phyloP scores from a whole-genome alignment of 2,113 vertebrate species.

The Oceanodroma tethys region DNA sequence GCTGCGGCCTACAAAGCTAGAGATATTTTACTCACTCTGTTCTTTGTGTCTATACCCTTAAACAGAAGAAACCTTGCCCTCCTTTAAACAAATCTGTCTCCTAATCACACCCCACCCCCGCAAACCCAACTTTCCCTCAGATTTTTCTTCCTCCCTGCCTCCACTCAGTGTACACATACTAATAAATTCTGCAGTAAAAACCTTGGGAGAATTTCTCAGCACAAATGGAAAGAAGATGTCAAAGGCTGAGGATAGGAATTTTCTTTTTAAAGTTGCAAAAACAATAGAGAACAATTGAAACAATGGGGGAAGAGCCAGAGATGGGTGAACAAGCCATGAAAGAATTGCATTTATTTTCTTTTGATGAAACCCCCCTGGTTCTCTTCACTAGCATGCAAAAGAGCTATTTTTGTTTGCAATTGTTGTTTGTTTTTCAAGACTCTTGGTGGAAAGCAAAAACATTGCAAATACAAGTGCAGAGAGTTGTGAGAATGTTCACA shows the following conservation, averaged over 20 bases:
- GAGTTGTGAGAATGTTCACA: neutral
- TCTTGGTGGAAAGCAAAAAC: neutral
- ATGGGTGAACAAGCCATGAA: neutral
- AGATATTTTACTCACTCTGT: slow-evolving; percentile 44
- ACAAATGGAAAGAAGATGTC: slow-evolving; percentile 55
- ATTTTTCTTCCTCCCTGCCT: neutral
- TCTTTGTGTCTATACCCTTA: slow-evolving; percentile 33
- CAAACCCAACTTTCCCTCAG: neutral
- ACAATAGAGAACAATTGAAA: slow-evolving; percentile 4
- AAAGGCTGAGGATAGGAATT: slow-evolving; percentile 27
- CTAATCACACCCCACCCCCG: neutral
- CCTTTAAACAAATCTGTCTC: slow-evolving; percentile 52
- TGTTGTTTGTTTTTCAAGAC: neutral
- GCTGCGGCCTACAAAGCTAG: neutral
- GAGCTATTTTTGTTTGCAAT: neutral
- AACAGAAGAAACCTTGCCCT: slow-evolving; percentile 43
- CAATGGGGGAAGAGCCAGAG: neutral
- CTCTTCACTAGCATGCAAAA: neutral
- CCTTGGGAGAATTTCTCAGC: slow-evolving; percentile 17
- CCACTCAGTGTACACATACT: neutral
- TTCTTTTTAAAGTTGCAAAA: neutral
- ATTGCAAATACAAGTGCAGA: neutral
- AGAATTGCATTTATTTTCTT: slow-evolving; percentile 4
- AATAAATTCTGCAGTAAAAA: slow-evolving; percentile 34
- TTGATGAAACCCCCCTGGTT: neutral